Percentiles rank a stretch among this genome's conserved stretches.
These are phyloP conservation scores for Pempheris klunzingeri DNA, from an alignment of 2,797 vertebrate genomes.

Conservation along the genomic window DNA sequence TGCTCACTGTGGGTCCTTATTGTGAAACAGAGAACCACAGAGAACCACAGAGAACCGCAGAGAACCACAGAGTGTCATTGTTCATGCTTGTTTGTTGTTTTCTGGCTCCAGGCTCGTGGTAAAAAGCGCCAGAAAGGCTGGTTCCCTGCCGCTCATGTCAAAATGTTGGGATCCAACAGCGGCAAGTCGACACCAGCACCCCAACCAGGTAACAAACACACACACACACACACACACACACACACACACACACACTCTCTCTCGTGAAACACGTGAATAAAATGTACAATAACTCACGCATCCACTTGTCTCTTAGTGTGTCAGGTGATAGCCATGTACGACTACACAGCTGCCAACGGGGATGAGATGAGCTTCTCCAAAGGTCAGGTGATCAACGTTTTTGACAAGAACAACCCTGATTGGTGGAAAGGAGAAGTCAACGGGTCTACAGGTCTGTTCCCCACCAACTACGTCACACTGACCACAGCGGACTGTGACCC, in stretches of 20 bases:
- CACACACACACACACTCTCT: not conserved
- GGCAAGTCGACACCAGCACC: conserved; percentile 91
- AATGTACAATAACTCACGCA: not conserved
- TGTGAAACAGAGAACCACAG: not conserved
- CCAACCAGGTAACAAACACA: conserved; percentile 84
- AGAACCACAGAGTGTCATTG: not conserved
- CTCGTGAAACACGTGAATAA: no score
- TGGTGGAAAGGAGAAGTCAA: conserved; percentile 97
- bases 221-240: conserved; percentile 3
- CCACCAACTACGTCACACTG: conserved; percentile 96
- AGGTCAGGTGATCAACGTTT: conserved; percentile 93
- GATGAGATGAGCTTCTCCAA: conserved; percentile 96
- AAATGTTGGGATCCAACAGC: conserved; percentile 91
- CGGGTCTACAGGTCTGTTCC: conserved; percentile 92
- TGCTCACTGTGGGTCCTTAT: conserved; percentile 72
- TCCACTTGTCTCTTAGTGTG: conserved; percentile 84
- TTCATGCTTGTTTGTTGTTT: conserved; percentile 23
- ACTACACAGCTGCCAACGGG: conserved; percentile 92
- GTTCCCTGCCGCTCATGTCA: conserved; percentile 95
- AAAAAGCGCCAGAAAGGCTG: conserved; percentile 98
- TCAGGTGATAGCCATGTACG: conserved; percentile 97
- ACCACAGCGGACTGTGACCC: conserved; percentile 92
- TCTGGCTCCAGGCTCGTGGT: conserved; percentile 90
- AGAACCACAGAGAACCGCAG: not conserved
- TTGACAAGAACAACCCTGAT: conserved; percentile 93